Percentiles rank a stretch among this genome's conserved stretches.
Evolutionary conservation across 2,888 invertebrate genomes (phyloP).

Genomic region (Sturmia bella): DNA sequence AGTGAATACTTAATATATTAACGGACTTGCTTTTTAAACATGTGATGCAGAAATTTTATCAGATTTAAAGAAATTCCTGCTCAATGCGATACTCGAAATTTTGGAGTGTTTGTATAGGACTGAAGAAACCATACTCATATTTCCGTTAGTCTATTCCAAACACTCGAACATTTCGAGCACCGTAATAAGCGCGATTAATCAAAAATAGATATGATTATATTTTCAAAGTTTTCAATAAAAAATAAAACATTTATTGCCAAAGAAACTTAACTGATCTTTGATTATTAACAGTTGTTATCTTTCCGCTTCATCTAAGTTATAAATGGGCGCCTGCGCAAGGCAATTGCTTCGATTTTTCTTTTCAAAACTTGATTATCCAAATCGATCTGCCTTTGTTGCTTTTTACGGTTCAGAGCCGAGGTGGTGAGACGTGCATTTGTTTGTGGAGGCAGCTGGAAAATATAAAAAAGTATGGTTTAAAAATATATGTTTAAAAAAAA

Average conservation of each 20-base stretch:
- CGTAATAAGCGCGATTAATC: no score
- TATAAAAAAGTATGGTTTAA: background rate
- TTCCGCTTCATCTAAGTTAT: conserved; percentile 27
- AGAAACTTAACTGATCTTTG: conserved; percentile 9
- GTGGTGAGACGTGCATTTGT: conserved; percentile 75
- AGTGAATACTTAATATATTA: no score
- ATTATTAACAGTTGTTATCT: conserved; percentile 12
- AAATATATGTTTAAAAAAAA: background rate
- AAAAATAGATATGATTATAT: no score
- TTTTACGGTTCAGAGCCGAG: conserved; percentile 83
- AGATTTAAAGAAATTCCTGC: no score
- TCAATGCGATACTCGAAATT: no score
- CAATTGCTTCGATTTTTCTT: conserved; percentile 80
- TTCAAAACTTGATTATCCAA: conserved; percentile 84
- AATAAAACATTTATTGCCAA: conserved; percentile 51
- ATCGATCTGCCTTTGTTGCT: conserved; percentile 84
- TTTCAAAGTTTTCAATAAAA: conserved; percentile 49
- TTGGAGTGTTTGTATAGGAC: no score
- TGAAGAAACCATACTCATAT: no score
- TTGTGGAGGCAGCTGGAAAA: conserved; percentile 71
- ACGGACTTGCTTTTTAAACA: conserved; percentile 42
- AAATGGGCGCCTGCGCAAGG: conserved; percentile 60
- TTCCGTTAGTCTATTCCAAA: no score
- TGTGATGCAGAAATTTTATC: background rate
- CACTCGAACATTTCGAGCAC: no score